These are phyloP conservation scores for Dilophus febrilis DNA, from an alignment of 2,888 invertebrate genomes.

Conservation along the genomic window DNA sequence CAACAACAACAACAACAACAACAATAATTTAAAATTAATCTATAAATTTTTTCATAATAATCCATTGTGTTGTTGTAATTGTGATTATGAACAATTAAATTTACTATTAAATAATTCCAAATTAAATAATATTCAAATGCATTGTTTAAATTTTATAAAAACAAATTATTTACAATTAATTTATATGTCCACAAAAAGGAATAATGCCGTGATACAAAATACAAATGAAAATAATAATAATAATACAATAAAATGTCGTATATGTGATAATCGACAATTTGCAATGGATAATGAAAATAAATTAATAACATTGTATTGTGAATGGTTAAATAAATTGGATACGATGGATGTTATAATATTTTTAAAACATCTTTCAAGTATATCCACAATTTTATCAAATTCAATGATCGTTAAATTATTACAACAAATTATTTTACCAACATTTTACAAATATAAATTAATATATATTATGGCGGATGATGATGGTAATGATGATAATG, in stretches of 20 bases:
- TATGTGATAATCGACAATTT: neutral
- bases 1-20: too few relatives aligned
- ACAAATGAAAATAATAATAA: neutral
- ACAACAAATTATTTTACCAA: slow-evolving; percentile 24
- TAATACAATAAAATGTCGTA: neutral
- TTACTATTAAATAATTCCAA: slow-evolving; percentile 10
- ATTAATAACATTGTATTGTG: slow-evolving; percentile 3
- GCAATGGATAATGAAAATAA: slow-evolving; percentile 1
- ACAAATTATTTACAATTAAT: slow-evolving; percentile 18
- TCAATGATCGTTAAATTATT: slow-evolving; percentile 23
- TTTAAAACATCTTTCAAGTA: slow-evolving; percentile 24
- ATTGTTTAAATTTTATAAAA: slow-evolving; percentile 20
- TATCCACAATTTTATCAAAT: slow-evolving; percentile 21
- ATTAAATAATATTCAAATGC: slow-evolving; percentile 13
- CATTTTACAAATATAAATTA: slow-evolving; percentile 21
- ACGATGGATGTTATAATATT: slow-evolving; percentile 14
- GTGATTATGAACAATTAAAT: slow-evolving; percentile 17
- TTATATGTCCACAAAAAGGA: slow-evolving; percentile 4
- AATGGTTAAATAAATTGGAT: slow-evolving; percentile 3
- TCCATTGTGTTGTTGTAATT: slow-evolving; percentile 27
- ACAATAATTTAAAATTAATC: slow-evolving; percentile 18
- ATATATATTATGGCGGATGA: too few relatives aligned
- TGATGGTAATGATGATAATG: too few relatives aligned
- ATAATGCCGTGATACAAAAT: neutral
- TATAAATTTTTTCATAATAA: slow-evolving; percentile 20